phyloP scores from a whole-genome alignment of 2,888 invertebrate genomes.

The Xestoiulus laeticollis region DNA sequence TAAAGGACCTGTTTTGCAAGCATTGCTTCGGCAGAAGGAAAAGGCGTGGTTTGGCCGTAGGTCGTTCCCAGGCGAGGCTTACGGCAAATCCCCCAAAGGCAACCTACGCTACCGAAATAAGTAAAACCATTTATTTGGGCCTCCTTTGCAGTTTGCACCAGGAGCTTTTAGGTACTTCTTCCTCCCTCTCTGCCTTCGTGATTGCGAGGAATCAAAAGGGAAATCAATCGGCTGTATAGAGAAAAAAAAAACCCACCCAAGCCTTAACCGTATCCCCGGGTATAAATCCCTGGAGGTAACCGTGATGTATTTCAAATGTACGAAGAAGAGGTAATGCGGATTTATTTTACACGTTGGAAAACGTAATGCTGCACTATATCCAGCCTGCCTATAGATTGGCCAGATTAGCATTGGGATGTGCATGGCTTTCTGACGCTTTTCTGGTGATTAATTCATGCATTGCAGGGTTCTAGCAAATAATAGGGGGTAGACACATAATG shows the following conservation, averaged over 20 bases:
- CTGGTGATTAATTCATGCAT: background rate
- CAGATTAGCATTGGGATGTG: background rate
- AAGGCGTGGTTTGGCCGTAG: background rate
- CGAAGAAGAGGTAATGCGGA: slow-evolving; percentile 28
- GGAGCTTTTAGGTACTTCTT: background rate
- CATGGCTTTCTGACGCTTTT: background rate
- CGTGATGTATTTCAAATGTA: slow-evolving; percentile 6
- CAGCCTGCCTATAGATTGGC: background rate
- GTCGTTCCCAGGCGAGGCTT: background rate
- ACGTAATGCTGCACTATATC: background rate
- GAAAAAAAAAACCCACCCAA: background rate
- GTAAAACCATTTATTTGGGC: background rate
- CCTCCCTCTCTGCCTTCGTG: background rate
- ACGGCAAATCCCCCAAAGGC: slow-evolving; percentile 10
- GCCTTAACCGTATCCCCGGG: background rate
- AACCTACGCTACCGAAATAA: background rate
- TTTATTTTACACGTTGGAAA: slow-evolving; percentile 6
- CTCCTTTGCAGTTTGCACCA: background rate
- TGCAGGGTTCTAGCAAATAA: background rate
- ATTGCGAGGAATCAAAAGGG: slow-evolving; percentile 33
- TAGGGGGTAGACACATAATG: background rate
- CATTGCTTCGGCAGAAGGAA: background rate
- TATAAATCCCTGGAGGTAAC: background rate
- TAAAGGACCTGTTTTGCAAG: background rate
- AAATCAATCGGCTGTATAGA: slow-evolving; percentile 32